phyloP scores from a whole-genome alignment of 1,140 invertebrate genomes.

The Drosophila sproati region DNA sequence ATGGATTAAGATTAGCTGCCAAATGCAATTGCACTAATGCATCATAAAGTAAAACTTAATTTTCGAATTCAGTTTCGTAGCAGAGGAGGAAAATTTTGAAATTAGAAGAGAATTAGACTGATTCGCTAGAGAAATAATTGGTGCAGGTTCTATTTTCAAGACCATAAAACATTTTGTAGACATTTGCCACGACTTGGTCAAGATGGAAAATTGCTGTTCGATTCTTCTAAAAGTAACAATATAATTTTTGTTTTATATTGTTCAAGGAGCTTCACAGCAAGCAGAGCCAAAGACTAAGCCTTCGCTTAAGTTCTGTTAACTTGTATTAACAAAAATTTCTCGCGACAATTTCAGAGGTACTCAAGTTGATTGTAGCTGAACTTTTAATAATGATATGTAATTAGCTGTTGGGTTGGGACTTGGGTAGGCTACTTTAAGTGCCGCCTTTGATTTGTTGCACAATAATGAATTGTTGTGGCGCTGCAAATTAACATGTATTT shows the following conservation, averaged over 20 bases:
- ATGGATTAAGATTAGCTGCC: neutral
- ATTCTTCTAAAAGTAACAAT: no score
- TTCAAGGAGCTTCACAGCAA: no score
- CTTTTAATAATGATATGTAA: conserved; percentile 32
- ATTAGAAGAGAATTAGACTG: no score
- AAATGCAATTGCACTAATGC: neutral
- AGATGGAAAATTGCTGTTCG: no score
- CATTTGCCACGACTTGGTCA: no score
- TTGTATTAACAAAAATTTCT: neutral
- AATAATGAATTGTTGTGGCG: conserved; percentile 70
- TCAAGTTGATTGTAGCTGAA: conserved; percentile 12
- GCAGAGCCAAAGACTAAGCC: no score
- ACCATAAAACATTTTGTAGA: no score
- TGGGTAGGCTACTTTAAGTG: conserved; percentile 35
- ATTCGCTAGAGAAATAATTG: no score
- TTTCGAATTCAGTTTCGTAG: no score
- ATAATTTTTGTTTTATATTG: no score
- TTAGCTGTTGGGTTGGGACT: conserved; percentile 21
- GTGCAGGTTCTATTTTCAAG: no score
- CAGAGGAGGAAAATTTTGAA: no score
- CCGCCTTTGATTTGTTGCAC: conserved; percentile 58
- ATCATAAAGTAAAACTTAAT: neutral
- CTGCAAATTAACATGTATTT: conserved; percentile 74
- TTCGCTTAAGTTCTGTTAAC: neutral
- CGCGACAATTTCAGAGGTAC: neutral